Conservation (phyloP, 2,888 invertebrate species). For the Sicus ferrugineus region DNA sequence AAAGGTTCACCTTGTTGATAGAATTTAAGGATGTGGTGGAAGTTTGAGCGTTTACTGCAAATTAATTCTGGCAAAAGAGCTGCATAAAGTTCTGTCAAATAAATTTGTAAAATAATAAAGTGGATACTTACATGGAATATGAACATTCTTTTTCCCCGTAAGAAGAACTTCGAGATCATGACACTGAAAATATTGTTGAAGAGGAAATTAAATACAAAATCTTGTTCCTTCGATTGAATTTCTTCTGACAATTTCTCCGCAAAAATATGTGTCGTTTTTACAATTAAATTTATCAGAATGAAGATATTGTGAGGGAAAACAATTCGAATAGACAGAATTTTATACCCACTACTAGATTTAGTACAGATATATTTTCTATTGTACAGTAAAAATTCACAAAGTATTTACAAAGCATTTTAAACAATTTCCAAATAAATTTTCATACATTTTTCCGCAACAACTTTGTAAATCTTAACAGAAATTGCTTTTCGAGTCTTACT, state of each 20-base stretch:
- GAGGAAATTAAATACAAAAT: conserved; percentile 34
- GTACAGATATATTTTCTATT: not conserved
- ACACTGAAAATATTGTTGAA: conserved; percentile 29
- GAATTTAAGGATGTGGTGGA: conserved; percentile 35
- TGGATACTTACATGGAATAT: conserved; percentile 39
- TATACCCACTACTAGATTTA: too few relatives aligned
- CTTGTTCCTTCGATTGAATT: conserved; percentile 35
- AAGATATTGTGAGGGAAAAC: too few relatives aligned
- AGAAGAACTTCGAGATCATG: conserved; percentile 24
- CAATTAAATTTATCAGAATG: not conserved
- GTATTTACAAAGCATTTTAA: not conserved
- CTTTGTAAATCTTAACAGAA: not conserved
- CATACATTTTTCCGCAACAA: not conserved
- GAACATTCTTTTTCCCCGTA: conserved; percentile 40
- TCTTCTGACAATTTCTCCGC: conserved; percentile 34
- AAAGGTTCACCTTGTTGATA: conserved; percentile 29
- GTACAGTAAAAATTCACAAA: not conserved
- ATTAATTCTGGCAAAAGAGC: conserved; percentile 36
- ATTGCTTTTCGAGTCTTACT: not conserved
- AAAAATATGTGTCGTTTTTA: not conserved
- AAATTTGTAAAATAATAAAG: not conserved
- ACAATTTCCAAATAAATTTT: not conserved
- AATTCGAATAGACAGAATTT: too few relatives aligned
- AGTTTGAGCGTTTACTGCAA: conserved; percentile 31
- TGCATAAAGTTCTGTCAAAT: conserved; percentile 1